Base-by-base conservation (phyloP, 2,797 vertebrate genomes). In the Argentina silus region DNA sequence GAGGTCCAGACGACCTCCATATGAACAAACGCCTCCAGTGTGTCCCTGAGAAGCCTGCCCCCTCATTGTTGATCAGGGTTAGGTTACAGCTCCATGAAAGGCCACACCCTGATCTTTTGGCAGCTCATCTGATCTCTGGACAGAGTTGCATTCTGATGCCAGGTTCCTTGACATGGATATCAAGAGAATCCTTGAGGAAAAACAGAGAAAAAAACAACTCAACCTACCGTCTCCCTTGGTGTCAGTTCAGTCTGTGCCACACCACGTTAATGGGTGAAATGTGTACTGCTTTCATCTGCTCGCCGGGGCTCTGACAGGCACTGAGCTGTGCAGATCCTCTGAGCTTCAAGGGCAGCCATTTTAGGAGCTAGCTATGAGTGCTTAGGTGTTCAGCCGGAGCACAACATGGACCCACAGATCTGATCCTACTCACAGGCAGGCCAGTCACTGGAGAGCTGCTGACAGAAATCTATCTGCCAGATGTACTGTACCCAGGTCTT, bases 271-370 rank as follows among this genome's bases (percentile, higher is more conserved):
- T 94, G 94, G 95, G 93, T 91, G 93, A 88, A 85, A 95, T 94
- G 78, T 95, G 95, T 95, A 93, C 93, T 89, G 95, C 95, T 96
- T 96, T 94, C 93, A 96, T 95, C 94, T 95, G 88, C 93, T 95
- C 95, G 87, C 93, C 83, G 93, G 92, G 95, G 94, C 94, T 95
- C 92, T 92, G 94, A 95, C 95, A 94, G 86, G 93, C 94, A 90
- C 93, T 94, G 95, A 96, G 95, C 95, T 93, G 94, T 93, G 94
- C 94, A 96, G 94, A 92, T 96, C 96, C 96, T 97, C 93, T 85
- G 90, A 96, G 95, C 95, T 96, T 94, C 92, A 94, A 94, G 90
- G 95, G 96, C 96, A 96, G 97, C 97, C 97, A 99, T 99, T 98
- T 99, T 98, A 98, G 94, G 90, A 91, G 94, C 95, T 92, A 68